These are phyloP conservation scores for Pteronotus mesoamericanus DNA, from an alignment of 2,797 vertebrate genomes.

Conservation along the genomic window DNA sequence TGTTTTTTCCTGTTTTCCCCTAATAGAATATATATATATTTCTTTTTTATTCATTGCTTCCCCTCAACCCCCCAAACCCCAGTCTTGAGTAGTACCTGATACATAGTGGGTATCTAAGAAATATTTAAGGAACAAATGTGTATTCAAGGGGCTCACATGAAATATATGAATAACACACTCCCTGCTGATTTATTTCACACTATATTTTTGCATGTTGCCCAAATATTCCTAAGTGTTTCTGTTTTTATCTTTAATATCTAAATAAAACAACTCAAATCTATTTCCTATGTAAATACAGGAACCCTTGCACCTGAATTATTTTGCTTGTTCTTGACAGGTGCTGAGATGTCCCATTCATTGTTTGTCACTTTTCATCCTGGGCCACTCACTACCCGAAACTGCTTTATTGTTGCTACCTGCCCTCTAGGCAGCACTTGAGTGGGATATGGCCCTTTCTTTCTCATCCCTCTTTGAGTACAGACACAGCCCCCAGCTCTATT, in stretches of 20 bases:
- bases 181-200: not conserved
- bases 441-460: not conserved
- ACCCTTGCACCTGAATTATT: not conserved
- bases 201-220: not conserved
- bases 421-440: not conserved
- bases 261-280: not conserved
- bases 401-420: not conserved
- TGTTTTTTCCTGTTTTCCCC: not conserved
- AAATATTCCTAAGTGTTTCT: not conserved
- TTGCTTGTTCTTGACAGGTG: not conserved
- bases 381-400: not conserved
- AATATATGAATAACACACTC: not conserved
- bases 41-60: not conserved
- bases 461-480: not conserved
- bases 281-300: not conserved
- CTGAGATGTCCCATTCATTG: not conserved
- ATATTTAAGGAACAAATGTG: not conserved
- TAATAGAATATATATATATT: not conserved
- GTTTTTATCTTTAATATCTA: not conserved
- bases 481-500: not conserved
- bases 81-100: not conserved
- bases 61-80: rapidly evolving
- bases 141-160: not conserved
- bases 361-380: not conserved
- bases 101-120: not conserved